These are phyloP conservation scores for Pelobates fuscus DNA, from an alignment of 2,113 vertebrate species.

Conservation along the genomic window DNA sequence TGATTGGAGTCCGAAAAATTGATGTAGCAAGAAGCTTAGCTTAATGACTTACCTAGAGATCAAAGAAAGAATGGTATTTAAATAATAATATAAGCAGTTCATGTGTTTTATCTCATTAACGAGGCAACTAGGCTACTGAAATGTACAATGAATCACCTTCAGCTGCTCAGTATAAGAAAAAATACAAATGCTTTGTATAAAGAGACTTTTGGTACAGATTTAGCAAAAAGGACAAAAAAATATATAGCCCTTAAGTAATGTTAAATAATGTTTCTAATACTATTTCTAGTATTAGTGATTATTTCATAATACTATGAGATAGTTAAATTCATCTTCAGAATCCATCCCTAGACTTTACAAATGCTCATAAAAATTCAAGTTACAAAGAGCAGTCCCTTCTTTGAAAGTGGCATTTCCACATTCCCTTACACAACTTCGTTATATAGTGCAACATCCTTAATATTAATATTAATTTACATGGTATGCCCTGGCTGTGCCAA, in stretches of 20 bases:
- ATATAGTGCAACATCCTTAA: too few relatives aligned
- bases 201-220: not conserved
- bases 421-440: too few relatives aligned
- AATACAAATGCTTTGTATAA: conserved; percentile 6
- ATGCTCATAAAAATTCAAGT: too few relatives aligned
- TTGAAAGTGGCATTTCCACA: too few relatives aligned
- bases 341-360: too few relatives aligned
- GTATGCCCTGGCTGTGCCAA: too few relatives aligned
- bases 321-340: too few relatives aligned
- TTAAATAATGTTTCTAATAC: too few relatives aligned
- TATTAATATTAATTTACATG: too few relatives aligned
- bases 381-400: too few relatives aligned
- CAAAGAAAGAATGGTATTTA: conserved; percentile 55
- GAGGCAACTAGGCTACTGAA: conserved; percentile 45
- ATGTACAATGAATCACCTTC: not conserved
- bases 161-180: conserved; percentile 3
- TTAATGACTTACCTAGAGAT: conserved; percentile 57
- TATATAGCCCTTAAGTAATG: not conserved
- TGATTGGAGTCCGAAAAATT: not conserved
- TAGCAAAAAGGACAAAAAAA: not conserved
- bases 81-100: conserved; percentile 54
- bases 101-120: conserved; percentile 56
- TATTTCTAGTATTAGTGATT: too few relatives aligned
- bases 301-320: too few relatives aligned
- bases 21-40: conserved; percentile 1